Evolutionary conservation across 2,888 invertebrate genomes (phyloP), one percentile per base, ranked within the genome.

Genomic region (Scrobipalpa costella): DNA sequence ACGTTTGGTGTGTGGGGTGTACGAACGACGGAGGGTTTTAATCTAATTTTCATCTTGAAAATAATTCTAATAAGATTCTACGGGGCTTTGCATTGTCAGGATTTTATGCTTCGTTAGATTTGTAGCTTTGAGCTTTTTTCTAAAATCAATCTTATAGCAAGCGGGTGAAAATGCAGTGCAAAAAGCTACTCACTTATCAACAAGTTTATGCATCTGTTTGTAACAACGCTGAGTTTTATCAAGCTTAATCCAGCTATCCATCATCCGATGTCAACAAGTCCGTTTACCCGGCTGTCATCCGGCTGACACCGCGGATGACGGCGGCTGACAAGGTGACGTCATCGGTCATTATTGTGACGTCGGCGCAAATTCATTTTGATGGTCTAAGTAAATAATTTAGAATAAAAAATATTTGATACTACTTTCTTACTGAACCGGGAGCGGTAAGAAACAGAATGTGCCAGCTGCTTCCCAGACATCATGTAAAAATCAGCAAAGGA

Each of bases 1-100:
- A 69, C 66, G 70, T 71, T 77, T 72, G 73, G 71, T 73, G 67
- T 63, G 66, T 68, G 40, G 33, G 17, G 62, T 38, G 55, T 50
- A 17, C n/a, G 40, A 19, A 9, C 0, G 17, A 27, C 21, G 58
- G 21, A 11, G 6, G 13, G 38, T n/a, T 11, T 44, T 44, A 47
- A 59, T 59, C n/a, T 44, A 44, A 59, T 47, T 60, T 47, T 33
- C n/a, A 33, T n/a, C 40, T 38, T 58, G 19, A 21, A n/a, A 55
- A 33, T 38, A 13, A 40, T 58, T 36, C 19, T 58, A 58, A 58
- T 58, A 58, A 40, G 58, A 44, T 40, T 44, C 19, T 38, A 40
- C 3, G 2, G 15, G 27, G 27, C 13, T 55, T 17, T 1, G 3
- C 5, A 7, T n/a, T n/a, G 13, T 33, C 11, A 8, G n/a, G n/a